Conservation (phyloP, 2,797 vertebrate genomes). For the Ciconia nigra region DNA sequence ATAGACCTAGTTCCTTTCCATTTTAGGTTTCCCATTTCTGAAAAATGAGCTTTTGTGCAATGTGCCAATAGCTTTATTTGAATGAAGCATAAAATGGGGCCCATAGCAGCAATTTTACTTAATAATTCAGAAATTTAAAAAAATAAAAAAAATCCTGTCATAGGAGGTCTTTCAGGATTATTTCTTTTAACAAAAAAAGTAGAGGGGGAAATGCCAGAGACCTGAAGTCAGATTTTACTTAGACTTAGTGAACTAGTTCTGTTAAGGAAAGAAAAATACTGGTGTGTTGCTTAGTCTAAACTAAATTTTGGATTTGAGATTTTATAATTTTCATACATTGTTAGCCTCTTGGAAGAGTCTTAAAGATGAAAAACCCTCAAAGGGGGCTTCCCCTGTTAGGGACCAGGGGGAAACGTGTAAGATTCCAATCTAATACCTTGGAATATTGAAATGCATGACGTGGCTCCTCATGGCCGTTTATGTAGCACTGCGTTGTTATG, state of each 20-base stretch:
- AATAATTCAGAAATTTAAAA: not conserved
- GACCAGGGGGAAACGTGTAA: not conserved
- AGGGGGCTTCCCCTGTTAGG: accelerated
- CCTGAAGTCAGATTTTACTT: not conserved
- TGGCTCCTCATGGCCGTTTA: not conserved
- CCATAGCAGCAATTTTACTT: not conserved
- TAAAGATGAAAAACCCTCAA: not conserved
- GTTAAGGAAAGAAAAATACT: not conserved
- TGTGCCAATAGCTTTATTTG: not conserved
- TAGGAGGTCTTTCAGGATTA: not conserved
- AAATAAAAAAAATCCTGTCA: not conserved
- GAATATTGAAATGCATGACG: accelerated
- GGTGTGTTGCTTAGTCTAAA: not conserved
- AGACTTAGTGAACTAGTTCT: not conserved
- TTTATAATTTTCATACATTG: not conserved
- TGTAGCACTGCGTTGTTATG: not conserved
- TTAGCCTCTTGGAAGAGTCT: not conserved
- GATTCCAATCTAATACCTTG: not conserved
- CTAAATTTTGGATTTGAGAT: not conserved
- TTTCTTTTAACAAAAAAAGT: not conserved
- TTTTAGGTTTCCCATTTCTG: not conserved
- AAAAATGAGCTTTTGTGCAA: not conserved
- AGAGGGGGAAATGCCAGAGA: not conserved
- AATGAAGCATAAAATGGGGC: not conserved
- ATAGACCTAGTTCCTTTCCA: not conserved